phyloP scores from a whole-genome alignment of 2,797 vertebrate species.

The Erpetoichthys calabaricus region DNA sequence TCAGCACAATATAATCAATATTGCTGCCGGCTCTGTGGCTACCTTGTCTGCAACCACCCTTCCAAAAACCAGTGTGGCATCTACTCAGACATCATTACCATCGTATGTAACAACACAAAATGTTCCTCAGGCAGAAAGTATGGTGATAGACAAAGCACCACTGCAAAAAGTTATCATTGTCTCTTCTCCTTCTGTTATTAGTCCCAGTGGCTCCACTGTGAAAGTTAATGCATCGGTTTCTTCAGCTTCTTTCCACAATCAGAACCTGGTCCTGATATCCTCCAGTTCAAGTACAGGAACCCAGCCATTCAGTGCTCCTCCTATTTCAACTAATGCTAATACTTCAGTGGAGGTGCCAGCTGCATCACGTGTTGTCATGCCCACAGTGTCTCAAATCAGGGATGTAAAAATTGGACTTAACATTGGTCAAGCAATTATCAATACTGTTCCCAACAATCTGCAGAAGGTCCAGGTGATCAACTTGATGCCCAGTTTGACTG shows the following conservation, averaged over 20 bases:
- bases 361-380: slow-evolving; percentile 14
- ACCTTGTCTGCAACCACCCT: slow-evolving; percentile 25
- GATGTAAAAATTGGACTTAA: slow-evolving; percentile 63
- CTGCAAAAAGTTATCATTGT: slow-evolving; percentile 70
- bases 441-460: slow-evolving; percentile 36
- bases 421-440: slow-evolving; percentile 51
- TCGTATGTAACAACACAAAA: slow-evolving; percentile 32
- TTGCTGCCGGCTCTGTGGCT: slow-evolving; percentile 13
- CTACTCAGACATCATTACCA: slow-evolving; percentile 27
- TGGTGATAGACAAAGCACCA: slow-evolving; percentile 31
- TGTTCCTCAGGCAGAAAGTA: slow-evolving; percentile 35
- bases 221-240: slow-evolving; percentile 38
- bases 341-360: slow-evolving; percentile 16
- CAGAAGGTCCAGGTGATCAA: slow-evolving; percentile 50
- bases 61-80: slow-evolving; percentile 27
- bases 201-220: slow-evolving; percentile 40
- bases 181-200: slow-evolving; percentile 42
- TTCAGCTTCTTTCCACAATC: slow-evolving; percentile 37
- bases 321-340: slow-evolving; percentile 35
- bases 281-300: slow-evolving; percentile 30
- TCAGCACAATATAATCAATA: slow-evolving; percentile 32
- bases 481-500: slow-evolving; percentile 43
- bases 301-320: slow-evolving; percentile 44
- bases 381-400: slow-evolving; percentile 54
- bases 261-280: slow-evolving; percentile 56